These are phyloP conservation scores for Atherinomorus stipes DNA, from an alignment of 2,113 vertebrate genomes.

Conservation along the genomic window DNA sequence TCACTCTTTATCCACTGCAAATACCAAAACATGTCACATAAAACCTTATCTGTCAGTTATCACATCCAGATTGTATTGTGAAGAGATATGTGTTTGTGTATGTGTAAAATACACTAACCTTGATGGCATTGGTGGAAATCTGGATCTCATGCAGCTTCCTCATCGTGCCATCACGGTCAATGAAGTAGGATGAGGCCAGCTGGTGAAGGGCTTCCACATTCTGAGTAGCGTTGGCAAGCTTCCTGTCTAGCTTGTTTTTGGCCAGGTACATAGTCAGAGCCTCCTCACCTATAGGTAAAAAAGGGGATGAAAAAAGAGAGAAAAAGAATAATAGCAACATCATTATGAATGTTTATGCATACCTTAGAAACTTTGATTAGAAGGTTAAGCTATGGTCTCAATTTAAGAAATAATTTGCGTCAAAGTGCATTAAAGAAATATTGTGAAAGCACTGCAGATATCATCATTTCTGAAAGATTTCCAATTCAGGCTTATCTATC, in stretches of 20 bases:
- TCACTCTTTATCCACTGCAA: not conserved
- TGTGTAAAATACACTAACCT: conserved; percentile 82
- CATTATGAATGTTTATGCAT: not conserved
- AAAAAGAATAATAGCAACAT: not conserved
- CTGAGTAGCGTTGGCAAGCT: conserved; percentile 93
- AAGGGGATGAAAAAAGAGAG: not conserved
- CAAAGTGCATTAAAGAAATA: conserved; percentile 24
- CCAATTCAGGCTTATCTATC: conserved; percentile 33
- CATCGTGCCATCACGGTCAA: conserved; percentile 98
- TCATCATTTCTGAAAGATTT: conserved; percentile 17
- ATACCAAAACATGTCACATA: not conserved
- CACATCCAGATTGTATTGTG: not conserved
- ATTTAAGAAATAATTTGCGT: not conserved
- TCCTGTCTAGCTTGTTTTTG: conserved; percentile 95
- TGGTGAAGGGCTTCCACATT: conserved; percentile 97
- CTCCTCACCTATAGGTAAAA: conserved; percentile 89
- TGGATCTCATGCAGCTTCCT: conserved; percentile 98
- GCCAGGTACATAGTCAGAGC: conserved; percentile 99
- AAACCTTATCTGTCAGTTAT: not conserved
- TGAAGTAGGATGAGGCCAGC: conserved; percentile 98
- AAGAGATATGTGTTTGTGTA: not conserved
- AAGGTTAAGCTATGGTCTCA: not conserved
- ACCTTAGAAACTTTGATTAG: not conserved
- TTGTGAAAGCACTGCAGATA: not conserved
- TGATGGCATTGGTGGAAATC: conserved; percentile 98